Evolutionary conservation across 2,113 vertebrate genomes (phyloP), one percentile per base, ranked within the genome.

Genomic region (Urocynchramus pylzowi): DNA sequence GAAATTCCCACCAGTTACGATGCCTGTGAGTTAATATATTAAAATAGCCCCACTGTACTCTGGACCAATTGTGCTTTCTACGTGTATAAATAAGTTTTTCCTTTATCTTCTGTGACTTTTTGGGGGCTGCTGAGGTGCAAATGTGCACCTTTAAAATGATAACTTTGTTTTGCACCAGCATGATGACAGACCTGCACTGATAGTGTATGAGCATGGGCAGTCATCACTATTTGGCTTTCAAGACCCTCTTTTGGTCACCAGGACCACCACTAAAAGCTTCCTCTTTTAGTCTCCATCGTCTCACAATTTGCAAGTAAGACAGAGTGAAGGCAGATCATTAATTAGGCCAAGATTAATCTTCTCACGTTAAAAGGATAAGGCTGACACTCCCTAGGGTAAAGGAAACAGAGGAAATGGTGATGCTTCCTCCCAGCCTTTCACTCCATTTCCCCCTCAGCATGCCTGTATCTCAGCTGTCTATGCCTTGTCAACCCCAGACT

Each of bases 381-480:
- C 13, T 59, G 39, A 64, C 42, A 71, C 14, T 24, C 24, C 11
- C 10, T 8, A 4, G 11, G 4, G 6, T 16, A 8, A 68, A 57
- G 60, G 30, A 53, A 70, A 60, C 5, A 52, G 28, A 52, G 6
- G 6, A 78, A 59, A 67, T 10, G 26, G 11, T 7, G 0, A 20
- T 0, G 0, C 17, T 39, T 64, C 35, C 44, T 30, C 26, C 0
- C 1, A 13, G 1, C 9, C 6, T 52, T 52, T 31, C 24, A 45
- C 7, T 23, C n/a, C 8, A 1, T 19, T 45, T 27, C 15, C 15
- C 7, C 24, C 35, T 21, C 37, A 30, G 35, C 10, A 3, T 9
- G 27, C 28, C 39, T 2, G 6, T 14, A 73, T 27, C 33, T 39
- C 6, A 4, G 13, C 26, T 76, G 4, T 5, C 6, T 0, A 1